These are phyloP conservation scores for Glyptemys insculpta DNA, from an alignment of 2,797 vertebrate genomes.

Conservation along the genomic window DNA sequence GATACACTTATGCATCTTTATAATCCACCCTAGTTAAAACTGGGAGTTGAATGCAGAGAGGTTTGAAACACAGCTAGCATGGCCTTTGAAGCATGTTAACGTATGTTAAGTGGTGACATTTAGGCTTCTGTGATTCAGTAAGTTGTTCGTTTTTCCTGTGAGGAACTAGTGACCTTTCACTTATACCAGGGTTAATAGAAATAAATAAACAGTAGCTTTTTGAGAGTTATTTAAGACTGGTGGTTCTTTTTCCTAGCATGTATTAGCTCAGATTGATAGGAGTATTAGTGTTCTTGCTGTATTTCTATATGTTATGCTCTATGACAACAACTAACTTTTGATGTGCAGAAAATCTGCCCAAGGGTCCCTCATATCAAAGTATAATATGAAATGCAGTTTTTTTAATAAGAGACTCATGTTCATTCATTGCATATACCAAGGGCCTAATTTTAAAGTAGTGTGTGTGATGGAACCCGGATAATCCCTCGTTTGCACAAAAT, in stretches of 20 bases:
- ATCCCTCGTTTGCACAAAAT: conserved; percentile 55
- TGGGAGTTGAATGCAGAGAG: neutral
- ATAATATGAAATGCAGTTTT: conserved; percentile 19
- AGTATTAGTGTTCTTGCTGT: neutral
- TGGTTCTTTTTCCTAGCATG: neutral
- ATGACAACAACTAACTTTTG: conserved; percentile 17
- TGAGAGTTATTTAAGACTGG: neutral
- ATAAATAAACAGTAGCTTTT: neutral
- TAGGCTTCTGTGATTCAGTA: neutral
- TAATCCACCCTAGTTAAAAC: neutral
- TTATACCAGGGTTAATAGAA: neutral
- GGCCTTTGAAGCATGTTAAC: neutral
- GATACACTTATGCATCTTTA: neutral
- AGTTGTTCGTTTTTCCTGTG: neutral
- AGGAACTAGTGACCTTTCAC: neutral
- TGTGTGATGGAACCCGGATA: conserved; percentile 37
- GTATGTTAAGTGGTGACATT: neutral
- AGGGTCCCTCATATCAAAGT: neutral
- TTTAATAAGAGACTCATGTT: conserved; percentile 28
- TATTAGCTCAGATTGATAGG: neutral
- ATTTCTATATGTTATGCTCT: neutral
- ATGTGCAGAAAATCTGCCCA: conserved; percentile 35
- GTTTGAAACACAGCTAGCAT: neutral
- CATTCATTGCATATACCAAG: conserved; percentile 1
- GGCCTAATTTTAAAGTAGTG: conserved; percentile 11